Conservation (phyloP, 2,888 invertebrate species). For the Branchellion lobata region DNA sequence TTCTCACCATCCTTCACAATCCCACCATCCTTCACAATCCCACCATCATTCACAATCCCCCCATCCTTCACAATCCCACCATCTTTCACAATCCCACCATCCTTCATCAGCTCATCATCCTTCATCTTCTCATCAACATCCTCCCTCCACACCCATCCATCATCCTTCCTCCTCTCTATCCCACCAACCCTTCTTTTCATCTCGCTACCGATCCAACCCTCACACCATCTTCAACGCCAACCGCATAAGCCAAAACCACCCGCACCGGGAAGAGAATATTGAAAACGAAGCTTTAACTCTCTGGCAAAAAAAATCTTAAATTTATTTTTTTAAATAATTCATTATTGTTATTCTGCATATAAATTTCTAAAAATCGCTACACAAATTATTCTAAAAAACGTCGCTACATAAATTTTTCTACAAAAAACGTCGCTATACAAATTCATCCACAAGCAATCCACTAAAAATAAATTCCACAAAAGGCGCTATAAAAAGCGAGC, state of each 20-base stretch:
- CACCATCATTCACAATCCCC: neutral
- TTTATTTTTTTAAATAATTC: too few relatives aligned
- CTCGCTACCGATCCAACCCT: neutral
- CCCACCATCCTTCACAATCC: neutral
- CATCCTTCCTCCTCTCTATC: neutral
- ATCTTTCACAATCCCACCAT: neutral
- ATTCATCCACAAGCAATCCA: too few relatives aligned
- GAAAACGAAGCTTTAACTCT: neutral
- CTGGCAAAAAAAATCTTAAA: neutral
- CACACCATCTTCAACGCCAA: slow-evolving; percentile 1
- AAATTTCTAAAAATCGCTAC: too few relatives aligned
- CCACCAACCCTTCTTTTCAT: slow-evolving; percentile 6
- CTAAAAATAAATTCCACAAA: too few relatives aligned
- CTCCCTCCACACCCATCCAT: neutral
- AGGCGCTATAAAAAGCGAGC: too few relatives aligned
- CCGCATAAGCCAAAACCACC: neutral
- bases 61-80: neutral
- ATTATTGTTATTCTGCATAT: too few relatives aligned
- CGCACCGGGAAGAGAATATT: neutral
- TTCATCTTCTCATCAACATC: neutral
- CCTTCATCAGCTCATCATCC: neutral
- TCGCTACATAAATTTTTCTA: too few relatives aligned
- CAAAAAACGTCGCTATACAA: too few relatives aligned
- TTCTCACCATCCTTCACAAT: neutral
- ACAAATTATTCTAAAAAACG: too few relatives aligned